Evolutionary conservation across 2,888 invertebrate genomes (phyloP).

Genomic region (Synanthedon tipuliformis): DNA sequence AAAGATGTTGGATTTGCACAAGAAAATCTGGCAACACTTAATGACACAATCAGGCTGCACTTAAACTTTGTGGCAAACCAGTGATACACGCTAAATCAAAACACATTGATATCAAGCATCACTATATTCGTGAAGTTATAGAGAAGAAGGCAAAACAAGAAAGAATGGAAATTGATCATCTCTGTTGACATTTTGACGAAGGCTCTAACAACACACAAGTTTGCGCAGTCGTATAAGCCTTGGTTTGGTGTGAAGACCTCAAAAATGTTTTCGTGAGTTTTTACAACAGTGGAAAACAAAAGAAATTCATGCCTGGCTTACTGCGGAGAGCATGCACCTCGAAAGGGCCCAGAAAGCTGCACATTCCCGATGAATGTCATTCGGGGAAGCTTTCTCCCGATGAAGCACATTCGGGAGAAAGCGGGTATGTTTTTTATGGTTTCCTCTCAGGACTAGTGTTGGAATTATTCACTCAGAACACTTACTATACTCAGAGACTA

Average conservation of each 20-base stretch:
- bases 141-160: neutral
- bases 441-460: too few relatives aligned
- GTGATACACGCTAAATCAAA: neutral
- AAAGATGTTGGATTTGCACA: neutral
- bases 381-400: too few relatives aligned
- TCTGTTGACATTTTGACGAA: neutral
- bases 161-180: neutral
- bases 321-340: too few relatives aligned
- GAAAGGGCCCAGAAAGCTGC: too few relatives aligned
- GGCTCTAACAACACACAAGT: neutral
- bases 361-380: too few relatives aligned
- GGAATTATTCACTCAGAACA: too few relatives aligned
- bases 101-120: neutral
- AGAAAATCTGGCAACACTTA: neutral
- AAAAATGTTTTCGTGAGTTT: neutral
- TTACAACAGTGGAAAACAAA: too few relatives aligned
- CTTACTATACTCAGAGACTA: too few relatives aligned
- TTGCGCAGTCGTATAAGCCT: neutral
- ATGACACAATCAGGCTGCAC: neutral
- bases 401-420: too few relatives aligned
- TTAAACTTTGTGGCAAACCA: neutral
- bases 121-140: neutral
- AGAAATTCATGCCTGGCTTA: too few relatives aligned
- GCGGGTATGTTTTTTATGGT: too few relatives aligned
- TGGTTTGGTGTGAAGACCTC: neutral